A percentile compares a stretch with the other conserved stretches of the same genome.
Evolutionary conservation across 1,140 invertebrate genomes (phyloP).

Genomic region (Mamestra configurata): DNA sequence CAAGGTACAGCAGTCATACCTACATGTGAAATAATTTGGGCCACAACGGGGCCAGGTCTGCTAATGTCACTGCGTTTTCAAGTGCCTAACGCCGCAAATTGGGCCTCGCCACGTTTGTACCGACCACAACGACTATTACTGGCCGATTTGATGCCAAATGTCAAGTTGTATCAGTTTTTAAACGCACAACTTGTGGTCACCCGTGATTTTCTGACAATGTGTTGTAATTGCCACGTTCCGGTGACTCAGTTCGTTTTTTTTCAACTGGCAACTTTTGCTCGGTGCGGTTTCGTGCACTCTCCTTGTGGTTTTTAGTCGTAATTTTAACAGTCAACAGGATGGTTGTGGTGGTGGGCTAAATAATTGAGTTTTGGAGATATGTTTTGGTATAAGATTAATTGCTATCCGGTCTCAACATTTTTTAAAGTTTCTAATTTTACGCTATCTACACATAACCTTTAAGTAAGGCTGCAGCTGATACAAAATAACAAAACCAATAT

Average conservation of each 20-base stretch:
- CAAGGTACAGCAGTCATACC: neutral
- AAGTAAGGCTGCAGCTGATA: constrained; percentile 2
- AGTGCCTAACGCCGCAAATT: constrained; percentile 70
- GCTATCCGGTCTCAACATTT: neutral
- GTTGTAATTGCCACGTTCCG: constrained; percentile 50
- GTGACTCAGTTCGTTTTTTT: constrained; percentile 19
- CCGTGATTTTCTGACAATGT: constrained; percentile 52
- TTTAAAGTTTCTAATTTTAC: neutral
- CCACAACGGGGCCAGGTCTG: constrained; percentile 67
- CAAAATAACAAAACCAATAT: neutral
- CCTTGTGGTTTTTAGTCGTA: constrained; percentile 44
- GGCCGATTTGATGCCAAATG: constrained; percentile 53
- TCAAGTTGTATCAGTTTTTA: constrained; percentile 50
- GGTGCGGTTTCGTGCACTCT: constrained; percentile 35
- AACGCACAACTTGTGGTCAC: constrained; percentile 43
- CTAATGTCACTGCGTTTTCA: constrained; percentile 66
- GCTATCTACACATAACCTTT: neutral
- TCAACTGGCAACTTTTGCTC: constrained; percentile 3
- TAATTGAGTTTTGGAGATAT: constrained; percentile 15
- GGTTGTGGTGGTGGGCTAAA: neutral
- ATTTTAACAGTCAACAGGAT: constrained; percentile 44
- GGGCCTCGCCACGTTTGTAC: constrained; percentile 42
- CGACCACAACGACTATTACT: constrained; percentile 43
- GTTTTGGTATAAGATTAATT: neutral
- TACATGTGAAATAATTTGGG: constrained; percentile 78